Conservation (phyloP, 2,888 invertebrate genomes). For the Lasioglossum zephyrum region DNA sequence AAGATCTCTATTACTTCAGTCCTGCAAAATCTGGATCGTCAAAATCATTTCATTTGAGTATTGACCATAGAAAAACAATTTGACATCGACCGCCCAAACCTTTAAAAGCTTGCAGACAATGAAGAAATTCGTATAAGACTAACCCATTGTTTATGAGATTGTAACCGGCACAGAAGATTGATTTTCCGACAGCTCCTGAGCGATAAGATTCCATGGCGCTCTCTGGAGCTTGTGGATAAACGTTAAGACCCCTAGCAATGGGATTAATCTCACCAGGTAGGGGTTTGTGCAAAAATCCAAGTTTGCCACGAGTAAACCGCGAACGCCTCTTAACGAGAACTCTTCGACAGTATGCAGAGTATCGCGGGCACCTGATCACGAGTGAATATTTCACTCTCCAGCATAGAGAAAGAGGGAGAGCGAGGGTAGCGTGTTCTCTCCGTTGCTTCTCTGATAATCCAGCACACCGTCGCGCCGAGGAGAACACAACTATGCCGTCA, state of each 20-base stretch:
- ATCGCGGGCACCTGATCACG: slow-evolving; percentile 2
- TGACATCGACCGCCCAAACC: too few species aligned
- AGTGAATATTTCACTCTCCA: slow-evolving; percentile 45
- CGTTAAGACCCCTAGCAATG: not conserved
- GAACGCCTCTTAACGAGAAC: slow-evolving; percentile 32
- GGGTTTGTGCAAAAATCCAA: slow-evolving; percentile 23
- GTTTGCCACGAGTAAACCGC: slow-evolving; percentile 23
- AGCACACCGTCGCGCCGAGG: slow-evolving; percentile 11
- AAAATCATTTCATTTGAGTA: too few species aligned
- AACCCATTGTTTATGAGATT: too few species aligned
- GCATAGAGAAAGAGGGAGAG: not conserved
- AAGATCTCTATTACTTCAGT: too few species aligned
- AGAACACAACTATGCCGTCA: slow-evolving; percentile 43
- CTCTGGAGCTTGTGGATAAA: not conserved
- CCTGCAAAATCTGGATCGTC: too few species aligned
- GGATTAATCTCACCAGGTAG: slow-evolving; percentile 11
- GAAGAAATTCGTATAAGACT: not conserved
- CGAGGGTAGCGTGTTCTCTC: too few species aligned
- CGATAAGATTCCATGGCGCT: not conserved
- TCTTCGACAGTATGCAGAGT: not conserved
- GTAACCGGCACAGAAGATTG: too few species aligned
- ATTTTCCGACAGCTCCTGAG: not conserved
- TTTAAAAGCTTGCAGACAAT: not conserved
- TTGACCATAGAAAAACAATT: too few species aligned
- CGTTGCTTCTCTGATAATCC: slow-evolving; percentile 56